A percentile compares a stretch with the other conserved stretches of the same genome.
Conservation (phyloP, 2,797 vertebrate genomes). For the Emys orbicularis region DNA sequence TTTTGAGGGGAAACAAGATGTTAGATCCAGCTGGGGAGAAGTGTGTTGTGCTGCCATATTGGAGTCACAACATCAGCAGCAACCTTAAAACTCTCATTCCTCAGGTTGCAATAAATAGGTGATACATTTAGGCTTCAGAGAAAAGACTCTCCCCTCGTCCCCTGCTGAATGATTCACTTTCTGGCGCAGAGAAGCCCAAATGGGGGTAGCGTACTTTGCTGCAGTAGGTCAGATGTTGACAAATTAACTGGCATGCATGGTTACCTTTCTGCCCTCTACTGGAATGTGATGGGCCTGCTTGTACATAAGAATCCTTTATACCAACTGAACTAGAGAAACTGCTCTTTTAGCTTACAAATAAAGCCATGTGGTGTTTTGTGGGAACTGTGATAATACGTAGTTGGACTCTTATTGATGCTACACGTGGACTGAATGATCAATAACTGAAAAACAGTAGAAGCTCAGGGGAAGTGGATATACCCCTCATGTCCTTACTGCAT, state of each 20-base stretch:
- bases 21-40: no score
- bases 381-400: neutral
- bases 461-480: neutral
- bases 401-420: neutral
- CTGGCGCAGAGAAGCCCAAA: neutral
- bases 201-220: neutral
- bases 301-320: neutral
- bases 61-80: neutral
- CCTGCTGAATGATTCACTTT: neutral
- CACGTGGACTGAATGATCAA: neutral
- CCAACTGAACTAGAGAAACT: neutral
- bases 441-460: neutral
- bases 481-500: neutral
- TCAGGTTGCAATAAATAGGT: neutral
- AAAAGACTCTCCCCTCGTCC: neutral
- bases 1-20: neutral
- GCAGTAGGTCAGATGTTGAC: conserved; percentile 47
- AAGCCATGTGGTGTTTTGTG: neutral
- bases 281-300: rapidly evolving
- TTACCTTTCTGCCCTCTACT: conserved; percentile 34
- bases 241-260: neutral
- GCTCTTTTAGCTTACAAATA: neutral
- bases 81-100: no score
- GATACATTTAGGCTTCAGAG: neutral
- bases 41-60: neutral